Evolutionary conservation across 1,140 invertebrate species (phyloP).

Genomic region (Neuroterus valhalla): DNA sequence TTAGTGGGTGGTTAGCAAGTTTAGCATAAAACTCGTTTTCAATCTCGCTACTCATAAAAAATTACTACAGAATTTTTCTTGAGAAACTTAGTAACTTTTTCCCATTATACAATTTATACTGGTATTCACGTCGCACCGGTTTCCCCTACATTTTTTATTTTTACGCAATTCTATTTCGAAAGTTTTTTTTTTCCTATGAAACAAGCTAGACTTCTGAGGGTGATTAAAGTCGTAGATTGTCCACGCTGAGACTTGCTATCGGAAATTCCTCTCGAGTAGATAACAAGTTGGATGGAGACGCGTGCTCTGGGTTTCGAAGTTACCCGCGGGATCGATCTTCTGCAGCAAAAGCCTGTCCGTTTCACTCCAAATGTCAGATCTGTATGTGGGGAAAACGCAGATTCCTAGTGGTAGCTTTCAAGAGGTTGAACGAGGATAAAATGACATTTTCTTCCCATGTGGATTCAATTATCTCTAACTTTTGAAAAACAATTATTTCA

Average conservation of each 20-base stretch:
- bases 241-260: conserved; percentile 10
- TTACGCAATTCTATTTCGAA: background rate
- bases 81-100: too few relatives aligned
- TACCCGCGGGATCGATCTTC: conserved; percentile 2
- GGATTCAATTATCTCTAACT: background rate
- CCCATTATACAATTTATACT: too few relatives aligned
- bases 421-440: background rate
- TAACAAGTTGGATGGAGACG: conserved; percentile 17
- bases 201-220: background rate
- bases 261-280: conserved; percentile 20
- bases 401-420: background rate
- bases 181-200: background rate
- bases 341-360: conserved; percentile 5
- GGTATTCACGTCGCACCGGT: too few relatives aligned
- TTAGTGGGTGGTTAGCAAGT: too few relatives aligned
- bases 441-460: background rate
- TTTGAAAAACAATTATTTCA: too few relatives aligned
- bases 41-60: too few relatives aligned
- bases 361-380: background rate
- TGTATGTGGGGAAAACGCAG: background rate
- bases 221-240: conserved; percentile 29
- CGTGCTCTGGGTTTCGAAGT: conserved; percentile 24
- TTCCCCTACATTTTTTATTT: background rate
- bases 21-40: too few relatives aligned
- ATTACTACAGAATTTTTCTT: too few relatives aligned